These are phyloP conservation scores for Pollachius pollachius DNA, from an alignment of 2,113 vertebrate species.

Conservation along the genomic window DNA sequence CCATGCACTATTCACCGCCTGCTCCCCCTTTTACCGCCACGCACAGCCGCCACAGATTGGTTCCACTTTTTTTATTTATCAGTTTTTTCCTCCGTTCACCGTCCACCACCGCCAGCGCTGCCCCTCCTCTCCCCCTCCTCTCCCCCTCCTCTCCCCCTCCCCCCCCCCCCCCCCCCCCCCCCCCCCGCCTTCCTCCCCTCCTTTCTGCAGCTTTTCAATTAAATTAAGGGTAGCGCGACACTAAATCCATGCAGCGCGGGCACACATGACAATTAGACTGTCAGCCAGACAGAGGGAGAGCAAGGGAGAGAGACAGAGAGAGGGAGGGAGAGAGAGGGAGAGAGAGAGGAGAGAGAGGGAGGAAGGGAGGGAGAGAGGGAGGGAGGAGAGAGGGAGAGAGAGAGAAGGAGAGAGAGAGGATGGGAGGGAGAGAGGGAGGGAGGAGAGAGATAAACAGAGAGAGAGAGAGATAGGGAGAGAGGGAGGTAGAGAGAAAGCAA, in stretches of 20 bases:
- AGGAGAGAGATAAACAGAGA: no score
- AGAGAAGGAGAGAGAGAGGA: no score
- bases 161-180: conserved; percentile 37
- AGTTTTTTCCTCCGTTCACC: conserved; percentile 64
- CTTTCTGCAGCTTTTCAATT: conserved; percentile 75
- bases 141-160: conserved; percentile 61
- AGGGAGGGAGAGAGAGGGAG: neutral
- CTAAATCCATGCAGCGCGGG: conserved; percentile 72
- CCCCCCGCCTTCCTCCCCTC: conserved; percentile 52
- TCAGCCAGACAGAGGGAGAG: conserved; percentile 55
- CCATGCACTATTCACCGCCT: conserved; percentile 75
- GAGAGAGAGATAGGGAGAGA: no score
- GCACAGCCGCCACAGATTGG: conserved; percentile 72
- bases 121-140: conserved; percentile 48
- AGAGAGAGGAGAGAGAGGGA: neutral
- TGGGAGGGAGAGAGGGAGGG: neutral
- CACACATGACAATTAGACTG: conserved; percentile 78
- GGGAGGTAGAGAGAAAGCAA: no score
- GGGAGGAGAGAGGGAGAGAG: no score
- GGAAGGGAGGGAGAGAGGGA: no score
- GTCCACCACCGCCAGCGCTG: conserved; percentile 40
- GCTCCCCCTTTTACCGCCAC: conserved; percentile 70
- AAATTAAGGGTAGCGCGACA: conserved; percentile 76
- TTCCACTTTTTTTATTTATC: conserved; percentile 75
- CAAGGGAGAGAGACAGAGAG: conserved; percentile 27